Evolutionary conservation across 2,888 invertebrate species (phyloP).

Genomic region (Dinocampus coccinellae): DNA sequence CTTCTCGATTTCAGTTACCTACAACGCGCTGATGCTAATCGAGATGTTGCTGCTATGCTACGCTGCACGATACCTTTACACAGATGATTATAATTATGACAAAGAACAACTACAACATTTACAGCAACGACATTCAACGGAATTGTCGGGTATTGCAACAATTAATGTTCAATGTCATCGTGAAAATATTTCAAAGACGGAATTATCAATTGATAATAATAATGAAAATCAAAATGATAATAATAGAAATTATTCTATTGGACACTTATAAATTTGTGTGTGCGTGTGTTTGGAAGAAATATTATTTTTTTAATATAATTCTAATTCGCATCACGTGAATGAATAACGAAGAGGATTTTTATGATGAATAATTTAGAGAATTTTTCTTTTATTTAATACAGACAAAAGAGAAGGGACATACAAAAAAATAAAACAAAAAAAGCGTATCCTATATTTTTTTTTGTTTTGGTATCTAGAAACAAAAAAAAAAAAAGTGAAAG

Average conservation of each 20-base stretch:
- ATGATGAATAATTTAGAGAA: neutral
- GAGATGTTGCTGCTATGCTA: slow-evolving; percentile 79
- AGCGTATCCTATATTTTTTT: neutral
- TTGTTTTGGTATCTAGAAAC: neutral
- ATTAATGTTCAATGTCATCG: slow-evolving; percentile 3
- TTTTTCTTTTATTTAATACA: neutral
- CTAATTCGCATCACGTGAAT: neutral
- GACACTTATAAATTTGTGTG: too few species aligned
- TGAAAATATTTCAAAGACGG: neutral
- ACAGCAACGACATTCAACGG: neutral
- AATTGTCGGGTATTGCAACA: neutral
- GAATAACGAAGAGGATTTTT: neutral
- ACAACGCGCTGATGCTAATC: slow-evolving; percentile 76
- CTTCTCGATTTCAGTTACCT: slow-evolving; percentile 74
- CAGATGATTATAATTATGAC: slow-evolving; percentile 54
- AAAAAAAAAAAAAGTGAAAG: neutral
- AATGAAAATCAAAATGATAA: neutral
- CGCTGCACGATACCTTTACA: slow-evolving; percentile 76
- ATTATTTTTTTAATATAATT: neutral
- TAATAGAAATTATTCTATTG: too few species aligned
- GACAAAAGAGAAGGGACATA: neutral
- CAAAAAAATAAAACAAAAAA: too few species aligned
- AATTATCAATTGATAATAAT: slow-evolving; percentile 13
- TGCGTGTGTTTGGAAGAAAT: too few species aligned
- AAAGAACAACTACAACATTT: slow-evolving; percentile 20